Evolutionary conservation across 37 sponge, comb jelly and placozoan genomes (phyloP).

Genomic region (Haliclona indistincta): DNA sequence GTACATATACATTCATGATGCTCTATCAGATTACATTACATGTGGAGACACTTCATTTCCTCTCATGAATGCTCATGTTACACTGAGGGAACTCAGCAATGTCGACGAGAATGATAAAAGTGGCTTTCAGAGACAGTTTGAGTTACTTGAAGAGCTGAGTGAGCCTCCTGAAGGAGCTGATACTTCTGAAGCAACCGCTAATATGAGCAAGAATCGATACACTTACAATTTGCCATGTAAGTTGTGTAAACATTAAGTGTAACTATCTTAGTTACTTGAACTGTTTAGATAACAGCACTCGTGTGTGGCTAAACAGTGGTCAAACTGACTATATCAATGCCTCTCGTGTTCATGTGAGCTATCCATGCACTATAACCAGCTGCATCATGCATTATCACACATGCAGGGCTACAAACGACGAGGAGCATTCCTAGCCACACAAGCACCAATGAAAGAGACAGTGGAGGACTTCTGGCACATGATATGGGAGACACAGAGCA

Average conservation of each 20-base stretch:
- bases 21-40: slow-evolving; percentile 49
- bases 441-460: slow-evolving; percentile 34
- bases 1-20: slow-evolving; percentile 69
- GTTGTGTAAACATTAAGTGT: too few relatives aligned
- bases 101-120: background rate
- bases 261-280: too few relatives aligned
- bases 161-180: too few relatives aligned
- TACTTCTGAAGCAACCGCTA: too few relatives aligned
- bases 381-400: background rate
- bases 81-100: background rate
- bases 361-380: too few relatives aligned
- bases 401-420: slow-evolving; percentile 42
- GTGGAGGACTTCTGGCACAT: slow-evolving; percentile 53
- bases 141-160: slow-evolving; percentile 15
- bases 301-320: slow-evolving; percentile 14
- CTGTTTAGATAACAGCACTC: slow-evolving; percentile 26
- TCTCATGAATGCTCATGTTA: background rate
- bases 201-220: too few relatives aligned
- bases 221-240: too few relatives aligned
- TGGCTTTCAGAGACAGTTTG: slow-evolving; percentile 41
- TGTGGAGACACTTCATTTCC: slow-evolving; percentile 44
- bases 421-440: slow-evolving; percentile 40
- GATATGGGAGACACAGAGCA: slow-evolving; percentile 31
- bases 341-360: slow-evolving; percentile 70
- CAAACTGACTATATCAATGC: slow-evolving; percentile 76